Evolutionary conservation across 1,140 invertebrate genomes (phyloP), one percentile per base, ranked within the genome.

Genomic region (Apolygus lucorum): DNA sequence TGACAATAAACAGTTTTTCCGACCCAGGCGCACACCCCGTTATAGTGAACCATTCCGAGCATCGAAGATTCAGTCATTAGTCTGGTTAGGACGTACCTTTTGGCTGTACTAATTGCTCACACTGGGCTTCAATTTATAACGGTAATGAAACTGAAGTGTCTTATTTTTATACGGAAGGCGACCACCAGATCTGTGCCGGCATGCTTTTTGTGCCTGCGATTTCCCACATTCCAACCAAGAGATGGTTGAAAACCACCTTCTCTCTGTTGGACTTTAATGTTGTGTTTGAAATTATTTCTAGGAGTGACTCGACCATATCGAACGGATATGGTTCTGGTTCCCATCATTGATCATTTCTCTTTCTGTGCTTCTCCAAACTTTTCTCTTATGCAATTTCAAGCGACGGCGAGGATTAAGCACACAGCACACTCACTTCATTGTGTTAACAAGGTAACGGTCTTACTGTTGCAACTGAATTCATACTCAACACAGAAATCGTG

Each of bases 401-500:
- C 54, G 22, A 24, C 54, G 54, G 22, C 2, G 54, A 59, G 54
- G 54, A 59, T 17, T 59, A 59, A 59, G 54, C 11, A 24, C 54
- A 4, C 4, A 59, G 17, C 17, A 42, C 34, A 42, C 34, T 42
- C 34, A 42, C 54, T 59, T 59, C 22, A 14, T 59, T 59, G 54
- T 42, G 34, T 17, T 17, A 59, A 59, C 22, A 59, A 59, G 54
- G 54, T 59, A 59, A 59, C 11, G 54, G 54, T 59, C 22, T 59
- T 59, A n/a, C n/a, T n/a, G n/a, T n/a, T n/a, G n/a, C n/a, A n/a
- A n/a, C n/a, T n/a, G n/a, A n/a, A n/a, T n/a, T n/a, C n/a, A n/a
- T n/a, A n/a, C n/a, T n/a, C n/a, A n/a, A n/a, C n/a, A n/a, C n/a
- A n/a, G n/a, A n/a, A n/a, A n/a, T n/a, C n/a, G n/a, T n/a, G n/a